Conservation (phyloP, 2,888 invertebrate species). For the Eilema griseolum region DNA sequence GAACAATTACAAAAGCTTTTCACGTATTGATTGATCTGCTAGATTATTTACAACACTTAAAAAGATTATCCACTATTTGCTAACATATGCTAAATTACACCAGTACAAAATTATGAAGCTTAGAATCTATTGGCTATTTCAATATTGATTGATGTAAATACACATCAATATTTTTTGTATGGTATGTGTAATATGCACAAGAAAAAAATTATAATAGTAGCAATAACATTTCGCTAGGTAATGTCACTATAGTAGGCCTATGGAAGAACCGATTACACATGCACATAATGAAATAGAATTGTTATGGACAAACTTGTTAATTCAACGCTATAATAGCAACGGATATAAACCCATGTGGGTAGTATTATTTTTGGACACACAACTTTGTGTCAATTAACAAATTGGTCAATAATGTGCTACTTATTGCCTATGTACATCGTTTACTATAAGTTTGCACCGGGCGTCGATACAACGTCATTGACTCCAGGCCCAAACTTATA, state of each 20-base stretch:
- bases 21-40: conserved; percentile 35
- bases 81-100: conserved; percentile 41
- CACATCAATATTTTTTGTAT: conserved; percentile 15
- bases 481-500: no score
- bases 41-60: conserved; percentile 12
- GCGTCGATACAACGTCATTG: no score
- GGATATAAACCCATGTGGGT: not conserved
- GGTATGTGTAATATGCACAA: not conserved
- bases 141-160: conserved; percentile 36
- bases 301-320: not conserved
- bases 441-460: no score
- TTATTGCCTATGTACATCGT: no score
- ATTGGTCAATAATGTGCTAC: not conserved
- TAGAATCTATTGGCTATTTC: conserved; percentile 31
- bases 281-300: not conserved
- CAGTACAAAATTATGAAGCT: conserved; percentile 28
- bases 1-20: conserved; percentile 36
- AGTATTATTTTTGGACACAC: no score
- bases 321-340: not conserved
- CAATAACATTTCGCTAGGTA: not conserved
- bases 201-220: not conserved
- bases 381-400: not conserved
- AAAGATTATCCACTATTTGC: conserved; percentile 38
- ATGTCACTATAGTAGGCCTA: not conserved
- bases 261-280: not conserved